Percentiles rank a stretch among this genome's conserved stretches.
phyloP scores from a whole-genome alignment of 2,888 invertebrate species.

The Epiblema foenella region DNA sequence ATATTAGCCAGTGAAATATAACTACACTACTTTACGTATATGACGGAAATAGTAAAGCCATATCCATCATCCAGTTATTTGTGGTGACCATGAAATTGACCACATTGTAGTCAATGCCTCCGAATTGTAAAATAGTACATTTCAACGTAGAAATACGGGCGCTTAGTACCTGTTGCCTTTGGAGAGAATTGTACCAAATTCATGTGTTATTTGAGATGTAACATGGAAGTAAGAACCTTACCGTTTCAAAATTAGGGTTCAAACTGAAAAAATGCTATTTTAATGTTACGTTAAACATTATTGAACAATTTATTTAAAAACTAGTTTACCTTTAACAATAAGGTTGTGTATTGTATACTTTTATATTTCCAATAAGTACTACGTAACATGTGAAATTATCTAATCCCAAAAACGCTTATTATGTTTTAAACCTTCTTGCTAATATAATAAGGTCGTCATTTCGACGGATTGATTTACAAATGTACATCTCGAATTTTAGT shows the following conservation, averaged over 20 bases:
- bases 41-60: slow-evolving; percentile 32
- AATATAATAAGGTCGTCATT: no score
- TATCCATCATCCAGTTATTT: slow-evolving; percentile 37
- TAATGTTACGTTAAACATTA: background rate
- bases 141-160: background rate
- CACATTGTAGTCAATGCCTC: background rate
- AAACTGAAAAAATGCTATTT: background rate
- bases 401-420: no score
- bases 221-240: background rate
- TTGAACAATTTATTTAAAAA: background rate
- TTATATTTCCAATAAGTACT: no score
- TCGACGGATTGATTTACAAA: no score
- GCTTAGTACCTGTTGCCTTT: background rate
- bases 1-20: slow-evolving; percentile 5
- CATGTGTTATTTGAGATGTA: slow-evolving; percentile 3
- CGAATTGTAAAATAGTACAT: background rate
- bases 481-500: no score
- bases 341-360: no score
- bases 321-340: background rate
- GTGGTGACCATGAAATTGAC: slow-evolving; percentile 37
- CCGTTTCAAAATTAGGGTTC: background rate
- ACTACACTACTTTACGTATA: slow-evolving; percentile 11
- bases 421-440: no score
- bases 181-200: background rate
- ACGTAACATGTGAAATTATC: no score